Evolutionary conservation across 2,113 vertebrate species (phyloP), one percentile per base, ranked within the genome.

Genomic region (Takifugu bimaculatus): DNA sequence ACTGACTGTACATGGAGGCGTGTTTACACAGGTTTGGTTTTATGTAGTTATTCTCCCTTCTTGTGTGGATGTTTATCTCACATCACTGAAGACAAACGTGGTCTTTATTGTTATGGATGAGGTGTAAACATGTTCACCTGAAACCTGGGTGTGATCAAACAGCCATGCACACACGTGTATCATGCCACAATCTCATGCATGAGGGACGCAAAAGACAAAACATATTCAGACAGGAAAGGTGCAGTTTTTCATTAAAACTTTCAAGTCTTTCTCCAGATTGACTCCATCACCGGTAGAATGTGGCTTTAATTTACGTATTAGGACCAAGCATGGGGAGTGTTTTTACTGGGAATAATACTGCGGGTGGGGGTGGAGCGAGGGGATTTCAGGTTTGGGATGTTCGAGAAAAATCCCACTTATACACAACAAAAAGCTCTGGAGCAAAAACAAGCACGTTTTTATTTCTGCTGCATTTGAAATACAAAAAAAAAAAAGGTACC

Each of bases 391-490:
- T 55, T 75, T 64, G 72, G 68, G 60, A 72, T 63, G 28, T 60
- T 70, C 13, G 0, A 39, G 11, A 6, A 59, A 74, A 65, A 28
- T 63, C 63, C 70, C 62, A 71, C 60, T 68, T 70, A 63, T 68
- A 87, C 75, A 80, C 70, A 84, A 76, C 54, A 74, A 84, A 65
- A 72, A 87, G 58, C 65, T 71, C 79, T 80, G 61, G 57, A 80
- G 78, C 79, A 84, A 77, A 76, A 84, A 60, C 71, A 55, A 85
- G 77, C 73, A 84, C 74, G 58, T 42, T 65, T 91, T 91, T 90
- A 83, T 86, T 85, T 82, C 25, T 57, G 60, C 78, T 84, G 50
- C 77, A 88, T 73, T 79, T 81, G 67, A 83, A 72, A 77, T 79
- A 89, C 80, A 90, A 80, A 82, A 80, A 70, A 80, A 70, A 48